phyloP scores from a whole-genome alignment of 2,113 vertebrate species.

The Gobius niger region DNA sequence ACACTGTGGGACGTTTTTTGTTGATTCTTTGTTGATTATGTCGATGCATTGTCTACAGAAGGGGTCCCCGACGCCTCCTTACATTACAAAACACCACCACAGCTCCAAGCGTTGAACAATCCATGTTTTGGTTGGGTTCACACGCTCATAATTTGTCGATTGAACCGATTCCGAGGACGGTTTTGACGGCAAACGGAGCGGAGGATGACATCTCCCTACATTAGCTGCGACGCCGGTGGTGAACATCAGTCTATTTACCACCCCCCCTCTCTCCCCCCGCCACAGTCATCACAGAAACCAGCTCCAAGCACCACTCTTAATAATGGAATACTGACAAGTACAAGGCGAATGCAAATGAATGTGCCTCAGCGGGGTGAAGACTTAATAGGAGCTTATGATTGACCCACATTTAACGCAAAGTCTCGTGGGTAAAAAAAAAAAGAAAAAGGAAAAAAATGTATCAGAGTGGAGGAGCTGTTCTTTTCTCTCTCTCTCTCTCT shows the following conservation, averaged over 20 bases:
- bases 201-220: conserved; percentile 45
- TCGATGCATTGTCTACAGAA: no score
- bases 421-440: conserved; percentile 50
- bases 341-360: conserved; percentile 69
- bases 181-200: conserved; percentile 32
- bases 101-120: not conserved
- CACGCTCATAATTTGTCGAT: not conserved
- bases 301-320: conserved; percentile 23
- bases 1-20: no score
- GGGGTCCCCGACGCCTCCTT: not conserved
- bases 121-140: not conserved
- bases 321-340: conserved; percentile 54
- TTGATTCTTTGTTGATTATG: no score
- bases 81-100: not conserved
- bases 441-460: conserved; percentile 37
- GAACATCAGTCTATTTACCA: conserved; percentile 32
- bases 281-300: conserved; percentile 54
- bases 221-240: conserved; percentile 30
- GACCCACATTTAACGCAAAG: conserved; percentile 73
- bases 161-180: conserved; percentile 28
- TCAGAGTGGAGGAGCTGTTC: conserved; percentile 55
- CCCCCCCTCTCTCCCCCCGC: conserved; percentile 17
- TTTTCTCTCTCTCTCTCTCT: no score
- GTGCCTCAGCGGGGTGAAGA: conserved; percentile 62
- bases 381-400: conserved; percentile 72